These are phyloP conservation scores for Pogonomyrmex barbatus DNA, from an alignment of 1,140 invertebrate genomes.

Conservation along the genomic window DNA sequence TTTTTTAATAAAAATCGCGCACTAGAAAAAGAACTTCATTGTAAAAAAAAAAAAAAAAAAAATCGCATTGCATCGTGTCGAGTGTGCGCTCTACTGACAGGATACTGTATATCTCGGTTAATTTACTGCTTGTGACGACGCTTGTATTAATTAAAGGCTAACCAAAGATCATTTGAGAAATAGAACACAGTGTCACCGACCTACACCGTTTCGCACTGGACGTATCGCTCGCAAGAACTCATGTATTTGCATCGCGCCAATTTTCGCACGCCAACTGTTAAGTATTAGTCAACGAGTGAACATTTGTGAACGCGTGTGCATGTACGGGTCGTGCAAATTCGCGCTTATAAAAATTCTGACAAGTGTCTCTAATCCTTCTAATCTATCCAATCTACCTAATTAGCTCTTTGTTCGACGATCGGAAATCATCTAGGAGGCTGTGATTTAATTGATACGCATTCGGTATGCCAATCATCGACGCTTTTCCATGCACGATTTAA, in stretches of 20 bases:
- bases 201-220: constrained; percentile 14
- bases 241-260: constrained; percentile 73
- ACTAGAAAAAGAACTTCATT: background rate
- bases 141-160: constrained; percentile 27
- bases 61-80: background rate
- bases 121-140: constrained; percentile 6
- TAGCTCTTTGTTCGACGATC: background rate
- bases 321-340: constrained; percentile 39
- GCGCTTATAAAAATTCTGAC: constrained; percentile 40
- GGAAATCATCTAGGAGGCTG: background rate
- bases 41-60: background rate
- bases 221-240: constrained; percentile 30
- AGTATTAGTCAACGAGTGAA: constrained; percentile 60
- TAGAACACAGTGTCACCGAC: constrained; percentile 17
- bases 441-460: background rate
- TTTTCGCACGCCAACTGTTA: constrained; percentile 70
- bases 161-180: constrained; percentile 3
- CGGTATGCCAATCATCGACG: background rate
- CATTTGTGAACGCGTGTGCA: background rate
- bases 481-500: constrained; percentile 7
- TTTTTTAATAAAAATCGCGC: background rate
- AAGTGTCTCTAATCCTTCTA: constrained; percentile 56
- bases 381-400: too few relatives aligned
- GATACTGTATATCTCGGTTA: background rate
- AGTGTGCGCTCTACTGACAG: background rate